Evolutionary conservation across 1,140 invertebrate species (phyloP), one percentile per base, ranked within the genome.

Genomic region (Geopemphigus sp.): DNA sequence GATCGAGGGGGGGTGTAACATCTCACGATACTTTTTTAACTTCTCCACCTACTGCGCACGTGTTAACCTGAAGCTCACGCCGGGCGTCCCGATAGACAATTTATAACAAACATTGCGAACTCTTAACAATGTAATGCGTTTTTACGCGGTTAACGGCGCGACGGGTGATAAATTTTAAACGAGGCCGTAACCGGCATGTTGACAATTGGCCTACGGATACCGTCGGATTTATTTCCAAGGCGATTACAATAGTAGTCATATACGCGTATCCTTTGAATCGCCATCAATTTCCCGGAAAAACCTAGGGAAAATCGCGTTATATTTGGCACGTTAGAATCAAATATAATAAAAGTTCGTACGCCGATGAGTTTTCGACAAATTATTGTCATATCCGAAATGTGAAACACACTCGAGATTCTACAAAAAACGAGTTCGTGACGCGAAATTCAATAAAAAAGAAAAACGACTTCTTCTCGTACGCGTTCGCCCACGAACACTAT

Each of bases 91-190:
- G 1, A 22, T 26, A 22, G 66, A 70, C 66, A 26, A 53, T 50
- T 70, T 26, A 70, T 70, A 53, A 70, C 10, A 64, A 61, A 61
- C 64, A 80, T 80, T 47, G 47, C 15, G 45, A 80, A n/a, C 1
- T 5, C 29, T 22, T 45, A 24, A 61, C 59, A 61, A 47, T 64
- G 54, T 50, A 45, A 53, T 80, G 54, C 50, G 24, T 64, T 61
- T 63, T 57, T 53, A 64, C 32, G 19, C 22, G 11, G 54, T 53
- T 45, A 63, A 64, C 54, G 45, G 10, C n/a, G 19, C 24, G 29
- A 17, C 61, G 54, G 76, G 24, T n/a, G 64, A 64, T 61, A 80
- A 59, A 64, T 57, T 81, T n/a, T 32, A 64, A 80, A 68, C 45
- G 39, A 50, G 32, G 39, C 53, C 26, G 61, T 63, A 50, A 63